Evolutionary conservation across 2,888 invertebrate genomes (phyloP).

Genomic region (Chydorus sphaericus): DNA sequence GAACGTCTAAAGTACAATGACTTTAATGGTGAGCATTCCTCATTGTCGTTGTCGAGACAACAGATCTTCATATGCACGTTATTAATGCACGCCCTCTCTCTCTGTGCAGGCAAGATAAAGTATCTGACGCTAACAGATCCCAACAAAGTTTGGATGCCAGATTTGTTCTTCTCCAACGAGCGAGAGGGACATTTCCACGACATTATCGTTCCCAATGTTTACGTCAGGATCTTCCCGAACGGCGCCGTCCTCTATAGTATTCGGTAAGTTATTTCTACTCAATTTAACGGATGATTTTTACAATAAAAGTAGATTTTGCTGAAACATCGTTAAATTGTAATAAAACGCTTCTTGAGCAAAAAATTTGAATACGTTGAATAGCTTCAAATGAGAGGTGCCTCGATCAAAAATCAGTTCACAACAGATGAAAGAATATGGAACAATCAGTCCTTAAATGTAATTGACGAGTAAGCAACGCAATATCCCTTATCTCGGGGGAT

Average conservation of each 20-base stretch:
- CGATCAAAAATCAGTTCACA: too few relatives aligned
- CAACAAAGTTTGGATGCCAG: constrained; percentile 33
- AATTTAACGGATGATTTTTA: too few relatives aligned
- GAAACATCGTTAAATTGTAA: too few relatives aligned
- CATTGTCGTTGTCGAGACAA: not conserved
- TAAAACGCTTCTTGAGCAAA: too few relatives aligned
- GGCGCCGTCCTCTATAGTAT: constrained; percentile 29
- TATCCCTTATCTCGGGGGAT: too few relatives aligned
- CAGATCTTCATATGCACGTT: not conserved
- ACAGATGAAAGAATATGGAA: too few relatives aligned
- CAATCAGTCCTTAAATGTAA: too few relatives aligned
- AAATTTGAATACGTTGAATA: too few relatives aligned
- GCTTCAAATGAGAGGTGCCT: too few relatives aligned
- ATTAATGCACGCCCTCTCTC: not conserved
- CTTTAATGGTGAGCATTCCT: constrained; percentile 29
- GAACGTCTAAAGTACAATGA: constrained; percentile 80
- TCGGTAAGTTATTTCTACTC: too few relatives aligned
- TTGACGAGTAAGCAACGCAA: too few relatives aligned
- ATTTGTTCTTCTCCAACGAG: constrained; percentile 34
- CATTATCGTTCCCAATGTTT: constrained; percentile 27
- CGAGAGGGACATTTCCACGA: constrained; percentile 30
- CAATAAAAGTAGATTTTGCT: too few relatives aligned
- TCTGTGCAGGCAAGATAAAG: constrained; percentile 2
- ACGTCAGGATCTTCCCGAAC: constrained; percentile 28
- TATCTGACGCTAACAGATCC: constrained; percentile 20